phyloP scores from a whole-genome alignment of 2,888 invertebrate genomes.

The Dugesia japonica region DNA sequence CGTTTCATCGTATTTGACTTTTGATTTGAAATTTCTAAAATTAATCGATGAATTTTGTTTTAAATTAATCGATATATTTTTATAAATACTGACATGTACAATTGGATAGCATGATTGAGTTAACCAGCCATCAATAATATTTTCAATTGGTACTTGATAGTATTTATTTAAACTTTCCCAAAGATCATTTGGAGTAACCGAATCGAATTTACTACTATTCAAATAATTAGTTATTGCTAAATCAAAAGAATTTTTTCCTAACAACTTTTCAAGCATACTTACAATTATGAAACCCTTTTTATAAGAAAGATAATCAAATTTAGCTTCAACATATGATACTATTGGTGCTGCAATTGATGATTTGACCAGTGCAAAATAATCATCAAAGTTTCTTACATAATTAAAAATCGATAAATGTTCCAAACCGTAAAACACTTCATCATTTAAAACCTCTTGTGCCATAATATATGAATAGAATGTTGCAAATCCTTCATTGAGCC shows the following conservation, averaged over 20 bases:
- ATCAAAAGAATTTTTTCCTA: not conserved
- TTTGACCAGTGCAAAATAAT: not conserved
- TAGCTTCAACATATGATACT: not conserved
- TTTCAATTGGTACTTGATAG: not conserved
- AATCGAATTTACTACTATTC: not conserved
- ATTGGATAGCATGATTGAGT: not conserved
- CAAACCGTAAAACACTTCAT: not conserved
- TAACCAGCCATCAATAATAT: not conserved
- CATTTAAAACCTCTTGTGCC: not conserved
- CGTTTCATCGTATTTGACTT: not conserved
- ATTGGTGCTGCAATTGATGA: not conserved
- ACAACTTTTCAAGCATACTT: not conserved
- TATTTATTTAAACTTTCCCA: not conserved
- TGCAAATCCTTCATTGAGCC: slow-evolving; percentile 1
- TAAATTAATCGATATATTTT: not conserved
- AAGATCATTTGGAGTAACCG: not conserved
- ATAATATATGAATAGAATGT: not conserved
- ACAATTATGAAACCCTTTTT: slow-evolving; percentile 5
- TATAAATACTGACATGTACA: not conserved
- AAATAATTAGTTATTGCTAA: not conserved
- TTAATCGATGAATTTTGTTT: slow-evolving; percentile 12
- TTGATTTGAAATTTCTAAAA: not conserved
- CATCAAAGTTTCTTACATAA: not conserved
- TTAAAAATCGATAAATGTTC: not conserved
- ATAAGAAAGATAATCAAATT: not conserved